phyloP scores from a whole-genome alignment of 1,140 invertebrate species.

The Megalonaias nervosa region DNA sequence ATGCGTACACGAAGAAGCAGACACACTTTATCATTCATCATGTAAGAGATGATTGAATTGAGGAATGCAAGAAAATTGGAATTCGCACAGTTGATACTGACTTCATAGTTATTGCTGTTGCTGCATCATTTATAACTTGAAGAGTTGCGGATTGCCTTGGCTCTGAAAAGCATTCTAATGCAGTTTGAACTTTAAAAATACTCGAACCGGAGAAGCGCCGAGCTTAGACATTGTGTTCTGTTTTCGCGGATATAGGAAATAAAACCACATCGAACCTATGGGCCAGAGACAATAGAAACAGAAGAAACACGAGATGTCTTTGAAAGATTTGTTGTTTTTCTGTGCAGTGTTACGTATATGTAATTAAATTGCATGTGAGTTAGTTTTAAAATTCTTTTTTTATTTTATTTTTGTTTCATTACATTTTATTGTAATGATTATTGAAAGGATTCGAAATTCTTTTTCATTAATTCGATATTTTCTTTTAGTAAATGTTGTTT shows the following conservation, averaged over 20 bases:
- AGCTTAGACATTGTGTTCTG: background rate
- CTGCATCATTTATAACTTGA: background rate
- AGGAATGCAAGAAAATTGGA: background rate
- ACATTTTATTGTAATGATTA: too few species aligned
- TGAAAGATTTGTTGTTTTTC: constrained; percentile 7
- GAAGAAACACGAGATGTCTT: background rate
- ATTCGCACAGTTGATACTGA: constrained; percentile 31
- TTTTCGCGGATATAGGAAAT: constrained; percentile 21
- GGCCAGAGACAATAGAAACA: background rate
- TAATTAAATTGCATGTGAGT: too few species aligned
- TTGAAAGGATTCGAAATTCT: too few species aligned
- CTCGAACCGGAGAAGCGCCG: background rate
- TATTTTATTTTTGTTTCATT: too few species aligned
- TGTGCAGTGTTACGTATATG: too few species aligned
- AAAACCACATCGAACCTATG: constrained; percentile 1
- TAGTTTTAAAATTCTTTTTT: too few species aligned
- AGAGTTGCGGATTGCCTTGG: constrained; percentile 25
- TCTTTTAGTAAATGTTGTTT: too few species aligned
- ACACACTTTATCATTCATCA: constrained; percentile 3
- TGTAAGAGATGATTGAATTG: background rate
- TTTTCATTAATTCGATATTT: too few species aligned
- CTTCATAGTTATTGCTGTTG: constrained; percentile 8
- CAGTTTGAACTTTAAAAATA: background rate
- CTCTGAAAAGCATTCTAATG: constrained; percentile 9
- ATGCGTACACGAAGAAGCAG: constrained; percentile 22